Percentiles rank a stretch among this genome's conserved stretches.
Evolutionary conservation across 2,797 vertebrate genomes (phyloP).

Genomic region (Danio choprae): DNA sequence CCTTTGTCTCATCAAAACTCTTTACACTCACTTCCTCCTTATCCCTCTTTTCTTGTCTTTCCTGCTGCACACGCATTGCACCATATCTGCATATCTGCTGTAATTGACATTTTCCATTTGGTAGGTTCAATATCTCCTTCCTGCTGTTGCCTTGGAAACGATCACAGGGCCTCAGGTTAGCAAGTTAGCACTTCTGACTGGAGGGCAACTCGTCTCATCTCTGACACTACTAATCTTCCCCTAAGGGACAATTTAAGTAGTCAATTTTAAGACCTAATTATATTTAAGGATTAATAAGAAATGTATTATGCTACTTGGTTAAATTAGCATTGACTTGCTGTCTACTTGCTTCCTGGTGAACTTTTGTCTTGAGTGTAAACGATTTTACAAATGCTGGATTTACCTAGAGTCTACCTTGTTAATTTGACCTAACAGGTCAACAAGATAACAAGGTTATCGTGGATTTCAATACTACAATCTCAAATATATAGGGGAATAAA

Average conservation of each 20-base stretch:
- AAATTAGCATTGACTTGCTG: background rate
- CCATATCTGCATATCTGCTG: conserved; percentile 80
- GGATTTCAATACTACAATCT: background rate
- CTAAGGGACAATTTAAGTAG: conserved; percentile 75
- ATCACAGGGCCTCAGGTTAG: conserved; percentile 66
- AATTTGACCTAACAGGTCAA: conserved; percentile 19
- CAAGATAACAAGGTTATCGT: conserved; percentile 48
- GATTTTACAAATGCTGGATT: background rate
- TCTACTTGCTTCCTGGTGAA: background rate
- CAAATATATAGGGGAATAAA: conserved; percentile 9
- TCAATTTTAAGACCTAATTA: conserved; percentile 72
- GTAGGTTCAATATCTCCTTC: conserved; percentile 82
- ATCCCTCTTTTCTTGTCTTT: conserved; percentile 56
- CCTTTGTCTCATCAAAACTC: conserved; percentile 70
- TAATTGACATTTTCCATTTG: conserved; percentile 98
- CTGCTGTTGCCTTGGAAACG: conserved; percentile 88
- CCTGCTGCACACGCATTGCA: conserved; percentile 52
- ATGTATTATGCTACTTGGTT: conserved; percentile 67
- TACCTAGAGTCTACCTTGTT: conserved; percentile 36
- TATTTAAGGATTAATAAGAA: conserved; percentile 77
- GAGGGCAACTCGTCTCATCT: conserved; percentile 61
- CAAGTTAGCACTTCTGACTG: conserved; percentile 48
- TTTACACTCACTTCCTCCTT: conserved; percentile 9
- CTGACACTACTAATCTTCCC: conserved; percentile 69
- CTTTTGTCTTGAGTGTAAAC: conserved; percentile 1